phyloP scores from a whole-genome alignment of 2,888 invertebrate genomes.

The Seladonia tumulorum region DNA sequence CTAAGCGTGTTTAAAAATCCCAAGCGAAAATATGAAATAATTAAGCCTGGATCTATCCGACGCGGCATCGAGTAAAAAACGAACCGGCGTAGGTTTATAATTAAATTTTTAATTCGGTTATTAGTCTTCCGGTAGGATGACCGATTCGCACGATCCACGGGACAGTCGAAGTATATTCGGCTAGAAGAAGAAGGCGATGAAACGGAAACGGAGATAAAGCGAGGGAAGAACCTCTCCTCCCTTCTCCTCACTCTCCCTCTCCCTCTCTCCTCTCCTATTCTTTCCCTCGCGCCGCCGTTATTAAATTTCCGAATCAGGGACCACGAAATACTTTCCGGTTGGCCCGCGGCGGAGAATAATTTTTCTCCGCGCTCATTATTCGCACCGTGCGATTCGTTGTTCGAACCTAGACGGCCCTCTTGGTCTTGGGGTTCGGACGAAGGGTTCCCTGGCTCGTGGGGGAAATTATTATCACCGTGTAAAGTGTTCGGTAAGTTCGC shows the following conservation, averaged over 20 bases:
- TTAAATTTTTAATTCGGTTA: slow-evolving; percentile 65
- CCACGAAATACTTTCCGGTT: slow-evolving; percentile 29
- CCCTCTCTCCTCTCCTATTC: not conserved
- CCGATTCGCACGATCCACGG: slow-evolving; percentile 42
- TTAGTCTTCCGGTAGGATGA: slow-evolving; percentile 59
- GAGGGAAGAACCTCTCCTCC: not conserved
- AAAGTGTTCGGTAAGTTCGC: not conserved
- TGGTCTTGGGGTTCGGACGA: not conserved
- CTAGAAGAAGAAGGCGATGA: slow-evolving; percentile 39
- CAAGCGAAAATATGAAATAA: not conserved
- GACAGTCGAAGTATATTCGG: slow-evolving; percentile 4
- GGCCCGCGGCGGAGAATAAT: not conserved
- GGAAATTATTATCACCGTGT: slow-evolving; percentile 1
- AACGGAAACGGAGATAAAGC: slow-evolving; percentile 59
- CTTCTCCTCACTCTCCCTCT: not conserved
- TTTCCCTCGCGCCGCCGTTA: slow-evolving; percentile 16
- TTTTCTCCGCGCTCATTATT: slow-evolving; percentile 20
- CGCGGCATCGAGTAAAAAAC: slow-evolving; percentile 15
- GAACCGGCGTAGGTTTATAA: slow-evolving; percentile 54
- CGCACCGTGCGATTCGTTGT: not conserved
- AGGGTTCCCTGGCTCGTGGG: not conserved
- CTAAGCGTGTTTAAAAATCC: not conserved
- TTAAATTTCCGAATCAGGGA: slow-evolving; percentile 51
- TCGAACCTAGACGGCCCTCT: not conserved
- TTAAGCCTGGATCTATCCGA: not conserved